Conservation (phyloP, 2,797 vertebrate species). For the Setipinna tenuifilis region DNA sequence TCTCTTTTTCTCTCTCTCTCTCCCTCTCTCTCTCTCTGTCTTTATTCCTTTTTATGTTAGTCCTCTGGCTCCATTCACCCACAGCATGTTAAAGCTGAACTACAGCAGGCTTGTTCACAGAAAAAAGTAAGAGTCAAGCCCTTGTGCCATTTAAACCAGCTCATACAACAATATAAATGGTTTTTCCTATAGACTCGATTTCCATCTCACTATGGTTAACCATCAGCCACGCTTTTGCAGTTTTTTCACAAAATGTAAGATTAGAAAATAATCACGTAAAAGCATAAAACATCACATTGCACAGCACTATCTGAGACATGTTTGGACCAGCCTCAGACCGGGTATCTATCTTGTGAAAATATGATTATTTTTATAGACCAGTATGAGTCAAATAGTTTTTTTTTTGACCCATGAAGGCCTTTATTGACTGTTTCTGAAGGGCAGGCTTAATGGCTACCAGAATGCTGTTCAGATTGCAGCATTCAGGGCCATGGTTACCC, state of each 20-base stretch:
- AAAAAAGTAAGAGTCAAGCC: not conserved
- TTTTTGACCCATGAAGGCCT: not conserved
- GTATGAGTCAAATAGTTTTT: not conserved
- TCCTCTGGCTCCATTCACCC: not conserved
- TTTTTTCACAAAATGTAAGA: not conserved
- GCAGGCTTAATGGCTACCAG: not conserved
- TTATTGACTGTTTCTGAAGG: slow-evolving; percentile 4
- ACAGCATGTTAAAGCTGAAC: not conserved
- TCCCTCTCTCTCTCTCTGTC: not conserved
- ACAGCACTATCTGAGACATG: not conserved
- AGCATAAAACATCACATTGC: not conserved
- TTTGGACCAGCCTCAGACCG: not conserved
- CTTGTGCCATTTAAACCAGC: not conserved
- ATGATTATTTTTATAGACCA: not conserved
- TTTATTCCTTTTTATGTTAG: not conserved
- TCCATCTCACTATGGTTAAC: not conserved
- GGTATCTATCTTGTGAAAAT: not conserved
- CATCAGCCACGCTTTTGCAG: not conserved
- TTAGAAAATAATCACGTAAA: not conserved
- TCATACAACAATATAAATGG: not conserved
- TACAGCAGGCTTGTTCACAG: not conserved
- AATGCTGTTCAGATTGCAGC: not conserved
- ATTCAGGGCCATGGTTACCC: not conserved
- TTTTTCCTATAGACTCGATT: not conserved
- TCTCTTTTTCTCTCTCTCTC: not conserved